Evolutionary conservation across 2,888 invertebrate genomes (phyloP), one percentile per base, ranked within the genome.

Genomic region (Leptinotarsa rubiginosa): DNA sequence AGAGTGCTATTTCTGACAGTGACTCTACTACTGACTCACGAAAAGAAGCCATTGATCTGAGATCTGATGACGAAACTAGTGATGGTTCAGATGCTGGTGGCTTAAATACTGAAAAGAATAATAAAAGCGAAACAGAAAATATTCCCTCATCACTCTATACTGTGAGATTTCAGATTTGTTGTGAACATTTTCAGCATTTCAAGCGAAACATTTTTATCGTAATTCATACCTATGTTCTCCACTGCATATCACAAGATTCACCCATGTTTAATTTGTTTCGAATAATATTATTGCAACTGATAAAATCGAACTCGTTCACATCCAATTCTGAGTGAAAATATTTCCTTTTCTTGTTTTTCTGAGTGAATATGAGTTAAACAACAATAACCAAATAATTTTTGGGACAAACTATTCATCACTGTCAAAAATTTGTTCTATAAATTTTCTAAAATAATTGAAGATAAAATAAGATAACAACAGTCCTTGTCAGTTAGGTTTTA

Each of bases 81-180:
- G 59, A 59, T 25, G 22, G 3, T 59, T 50, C 20, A 54, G 47
- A 54, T 56, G 18, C 56, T 20, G 18, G 56, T 13, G 10, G 2
- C 20, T 7, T 20, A 7, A 56, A 12, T 56, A 56, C 56, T 56
- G 62, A 62, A 41, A n/a, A 5, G 7, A 31, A 3, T 41, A 16
- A 56, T 16, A 47, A 4, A n/a, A 56, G 4, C n/a, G 54, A 22
- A 16, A 31, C 1, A 20, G 54, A 70, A 52, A 20, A 52, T 5
- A n/a, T 41, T 10, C 1, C 25, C 15, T 13, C 64, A 12, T 59
- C 62, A 25, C 31, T 65, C n/a, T 69, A 49, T 52, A 68, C 64
- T 69, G 76, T 76, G 74, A 77, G 75, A 67, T 54, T 69, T 16
- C 56, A 66, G 66, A 69, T 66, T 59, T 54, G 31, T 70, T 65